Evolutionary conservation across 2,113 vertebrate species (phyloP).

Genomic region (Dolichallabes microphthalmus): DNA sequence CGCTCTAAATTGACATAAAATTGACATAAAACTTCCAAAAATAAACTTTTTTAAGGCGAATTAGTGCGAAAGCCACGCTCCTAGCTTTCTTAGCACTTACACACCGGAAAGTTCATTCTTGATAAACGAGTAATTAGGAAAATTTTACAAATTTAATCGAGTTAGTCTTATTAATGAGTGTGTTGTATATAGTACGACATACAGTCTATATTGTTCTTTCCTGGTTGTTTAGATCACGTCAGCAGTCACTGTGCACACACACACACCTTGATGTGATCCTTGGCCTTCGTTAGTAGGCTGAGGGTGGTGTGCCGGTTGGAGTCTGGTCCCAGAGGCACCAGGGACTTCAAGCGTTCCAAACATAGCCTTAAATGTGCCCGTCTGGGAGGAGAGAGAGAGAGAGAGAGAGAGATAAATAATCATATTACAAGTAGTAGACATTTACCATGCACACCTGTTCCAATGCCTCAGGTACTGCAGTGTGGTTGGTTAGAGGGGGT

Average conservation of each 20-base stretch:
- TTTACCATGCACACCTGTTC: background rate
- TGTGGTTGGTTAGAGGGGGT: background rate
- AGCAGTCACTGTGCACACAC: background rate
- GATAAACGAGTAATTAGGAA: background rate
- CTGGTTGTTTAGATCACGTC: background rate
- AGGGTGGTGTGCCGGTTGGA: conserved; percentile 88
- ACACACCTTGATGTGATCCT: conserved; percentile 83
- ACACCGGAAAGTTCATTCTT: background rate
- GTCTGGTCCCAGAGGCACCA: conserved; percentile 86
- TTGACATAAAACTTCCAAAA: no score
- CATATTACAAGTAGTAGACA: conserved; percentile 29
- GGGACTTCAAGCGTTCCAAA: conserved; percentile 89
- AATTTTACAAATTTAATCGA: background rate
- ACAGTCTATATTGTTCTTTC: background rate
- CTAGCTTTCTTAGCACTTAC: background rate
- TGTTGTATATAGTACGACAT: background rate
- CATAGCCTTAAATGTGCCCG: conserved; percentile 90
- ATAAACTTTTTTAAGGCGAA: background rate
- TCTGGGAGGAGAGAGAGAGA: conserved; percentile 60
- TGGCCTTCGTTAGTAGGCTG: conserved; percentile 90
- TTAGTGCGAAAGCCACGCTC: background rate
- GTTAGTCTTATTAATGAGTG: background rate
- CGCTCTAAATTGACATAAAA: background rate
- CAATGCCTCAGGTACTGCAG: background rate
- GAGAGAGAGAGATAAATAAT: conserved; percentile 1